Base-by-base conservation (phyloP, 2,888 invertebrate genomes). In the Germaria angustata region DNA sequence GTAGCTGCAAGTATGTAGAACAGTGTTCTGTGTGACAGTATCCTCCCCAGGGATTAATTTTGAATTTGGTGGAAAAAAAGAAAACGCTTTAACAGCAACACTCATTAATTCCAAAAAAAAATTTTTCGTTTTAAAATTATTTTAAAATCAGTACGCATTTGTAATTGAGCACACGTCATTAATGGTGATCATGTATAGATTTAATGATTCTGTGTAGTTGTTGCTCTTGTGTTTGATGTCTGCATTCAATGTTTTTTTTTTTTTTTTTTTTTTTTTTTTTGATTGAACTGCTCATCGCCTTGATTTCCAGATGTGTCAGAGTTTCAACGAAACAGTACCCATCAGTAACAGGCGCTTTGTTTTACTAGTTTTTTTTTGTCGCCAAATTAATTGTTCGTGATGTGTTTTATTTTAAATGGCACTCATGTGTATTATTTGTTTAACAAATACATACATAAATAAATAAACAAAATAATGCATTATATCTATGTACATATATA, bases 31-130 rank as follows among this genome's bases (percentile, higher is more conserved):
- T 32, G 22, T 39, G 79, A 39, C 57, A 57, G 63, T 55, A 24
- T 71, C 82, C 82, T 79, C 82, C 46, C 82, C 7, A 61, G 82
- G 79, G 82, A 82, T 53, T 66, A 79, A 79, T 82, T 75, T 76
- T 75, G 15, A 63, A 77, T 59, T 55, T 75, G 55, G 55, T 75
- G 41, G 22, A 65, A 68, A 28, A 68, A 17, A 61, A 24, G 22
- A 32, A 57, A 49, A 36, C 11, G 28, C 39, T 49, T 41, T 34
- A 39, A 22, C 24, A 61, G 28, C 39, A 39, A 28, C 28, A 28
- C 6, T 3, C 28, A 28, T 28, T 6, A 28, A 28, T 28, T 5
- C 28, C 3, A 28, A 28, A 28, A 28, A 5, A 28, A 5, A 28
- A 5, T 28, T 41, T 28, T 53, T 39, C 8, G 51, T 36, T 63